Base-by-base conservation (phyloP, 2,797 vertebrate species). In the Pitangus sulphuratus region DNA sequence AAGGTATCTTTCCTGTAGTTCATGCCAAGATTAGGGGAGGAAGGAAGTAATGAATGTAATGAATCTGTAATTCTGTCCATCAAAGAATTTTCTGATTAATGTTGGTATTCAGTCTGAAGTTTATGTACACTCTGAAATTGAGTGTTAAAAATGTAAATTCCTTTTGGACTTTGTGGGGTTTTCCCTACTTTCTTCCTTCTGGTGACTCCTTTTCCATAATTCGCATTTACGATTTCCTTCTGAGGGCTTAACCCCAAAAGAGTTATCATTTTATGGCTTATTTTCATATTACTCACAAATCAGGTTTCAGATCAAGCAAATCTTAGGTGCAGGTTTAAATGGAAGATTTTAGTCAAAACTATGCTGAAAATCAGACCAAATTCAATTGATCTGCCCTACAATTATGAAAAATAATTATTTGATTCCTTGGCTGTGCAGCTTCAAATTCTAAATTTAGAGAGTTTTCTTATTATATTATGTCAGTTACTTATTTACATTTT, bases 161-260 rank as follows among this genome's bases (percentile, higher is more conserved):
- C 1, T 44, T 78, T 54, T 56, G 4, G 3, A 24, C 56, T 76
- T 70, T 83, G 2, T 48, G 12, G 5, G 3, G 1, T 45, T 88
- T 66, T 30, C 7, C 39, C 12, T 21, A 28, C 9, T 60, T 69
- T n/a, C 3, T 82, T 79, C 9, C 8, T 66, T 61, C 48, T 69
- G 22, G 11, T 61, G n/a, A 21, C 6, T 93, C 15, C 20, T 68
- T 78, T 48, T 68, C 9, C 15, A 14, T 56, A 3, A 21, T 5
- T 64, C 57, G 7, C 3, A 17, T 54, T 74, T 89, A 16, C 25
- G 45, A 42, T 45, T 92, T 57, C 9, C 45, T 77, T 66, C 16
- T 60, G 47, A 69, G 77, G 60, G 28, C 8, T 58, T 74, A 18
- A 24, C 5, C 8, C 2, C 3, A 0, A 0, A 39, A 40, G 66